Conservation (phyloP, 1,140 invertebrate species). For the Drosophila orosa region DNA sequence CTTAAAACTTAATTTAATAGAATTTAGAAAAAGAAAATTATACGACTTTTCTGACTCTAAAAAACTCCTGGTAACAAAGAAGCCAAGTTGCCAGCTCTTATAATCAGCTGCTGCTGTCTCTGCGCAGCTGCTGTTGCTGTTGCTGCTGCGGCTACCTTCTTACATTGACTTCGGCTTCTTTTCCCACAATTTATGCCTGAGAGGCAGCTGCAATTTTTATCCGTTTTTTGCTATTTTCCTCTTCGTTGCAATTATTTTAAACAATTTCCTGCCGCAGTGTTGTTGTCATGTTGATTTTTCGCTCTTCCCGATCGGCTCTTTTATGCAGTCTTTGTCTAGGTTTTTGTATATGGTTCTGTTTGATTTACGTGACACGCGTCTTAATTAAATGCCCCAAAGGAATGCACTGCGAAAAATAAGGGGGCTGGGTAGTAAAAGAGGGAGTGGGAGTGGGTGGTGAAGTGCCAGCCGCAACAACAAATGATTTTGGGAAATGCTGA, state of each 20-base stretch:
- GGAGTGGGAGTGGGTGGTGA: background rate
- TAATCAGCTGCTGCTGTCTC: constrained; percentile 30
- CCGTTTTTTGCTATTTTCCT: constrained; percentile 17
- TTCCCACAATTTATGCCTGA: constrained; percentile 32
- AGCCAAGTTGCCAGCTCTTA: constrained; percentile 13
- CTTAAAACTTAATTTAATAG: background rate
- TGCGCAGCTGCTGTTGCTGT: constrained; percentile 35
- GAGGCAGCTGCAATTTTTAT: constrained; percentile 53
- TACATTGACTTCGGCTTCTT: constrained; percentile 33
- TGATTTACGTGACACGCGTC: constrained; percentile 68
- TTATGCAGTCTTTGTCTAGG: constrained; percentile 41
- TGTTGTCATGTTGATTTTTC: constrained; percentile 36
- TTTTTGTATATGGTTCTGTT: constrained; percentile 62
- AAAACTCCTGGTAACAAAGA: background rate
- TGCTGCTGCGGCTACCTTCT: constrained; percentile 28
- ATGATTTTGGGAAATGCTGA: constrained; percentile 59
- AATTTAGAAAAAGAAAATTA: background rate
- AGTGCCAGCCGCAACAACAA: constrained; percentile 54
- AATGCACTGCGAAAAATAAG: constrained; percentile 34
- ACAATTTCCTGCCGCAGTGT: constrained; percentile 65
- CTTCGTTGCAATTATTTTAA: constrained; percentile 72
- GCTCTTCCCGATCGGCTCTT: constrained; percentile 32
- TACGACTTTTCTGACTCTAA: background rate
- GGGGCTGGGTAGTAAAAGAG: too few species aligned
- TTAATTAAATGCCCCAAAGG: constrained; percentile 56